Evolutionary conservation across 1,140 invertebrate species (phyloP).

Genomic region (Lordiphosa collinella): DNA sequence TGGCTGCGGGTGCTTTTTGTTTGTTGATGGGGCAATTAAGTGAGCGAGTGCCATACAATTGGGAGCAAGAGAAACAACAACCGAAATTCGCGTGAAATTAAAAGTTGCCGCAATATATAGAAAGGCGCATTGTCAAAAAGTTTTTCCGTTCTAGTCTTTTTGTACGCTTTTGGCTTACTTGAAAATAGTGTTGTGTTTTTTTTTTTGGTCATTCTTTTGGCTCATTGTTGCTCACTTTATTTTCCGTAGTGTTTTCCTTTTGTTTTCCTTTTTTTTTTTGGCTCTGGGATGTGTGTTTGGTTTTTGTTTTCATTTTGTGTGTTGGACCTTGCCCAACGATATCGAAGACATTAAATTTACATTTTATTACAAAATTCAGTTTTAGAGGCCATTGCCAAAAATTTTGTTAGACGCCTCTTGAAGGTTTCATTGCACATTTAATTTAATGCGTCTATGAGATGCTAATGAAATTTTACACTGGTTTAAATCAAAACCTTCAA

Average conservation of each 20-base stretch:
- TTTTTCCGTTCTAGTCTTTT: constrained; percentile 44
- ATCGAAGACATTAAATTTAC: constrained; percentile 43
- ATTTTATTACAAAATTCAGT: constrained; percentile 43
- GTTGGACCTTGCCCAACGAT: constrained; percentile 20
- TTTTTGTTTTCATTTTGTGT: constrained; percentile 4
- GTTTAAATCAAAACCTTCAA: too few relatives aligned
- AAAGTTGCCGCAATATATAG: constrained; percentile 48
- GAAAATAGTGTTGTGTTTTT: constrained; percentile 43
- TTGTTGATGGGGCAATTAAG: constrained; percentile 49
- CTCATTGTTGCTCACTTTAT: constrained; percentile 30
- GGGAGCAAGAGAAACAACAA: constrained; percentile 7
- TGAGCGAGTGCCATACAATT: constrained; percentile 19
- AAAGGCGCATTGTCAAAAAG: constrained; percentile 47
- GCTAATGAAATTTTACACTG: not conserved
- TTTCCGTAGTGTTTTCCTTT: constrained; percentile 13
- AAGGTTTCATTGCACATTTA: constrained; percentile 36
- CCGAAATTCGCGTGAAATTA: constrained; percentile 48
- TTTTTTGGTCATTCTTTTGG: constrained; percentile 18
- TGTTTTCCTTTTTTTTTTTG: constrained; percentile 10
- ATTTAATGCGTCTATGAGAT: constrained; percentile 16
- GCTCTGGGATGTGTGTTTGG: not conserved
- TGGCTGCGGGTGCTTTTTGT: constrained; percentile 19
- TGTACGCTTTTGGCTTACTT: constrained; percentile 31
- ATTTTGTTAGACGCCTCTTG: constrained; percentile 9
- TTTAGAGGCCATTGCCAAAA: constrained; percentile 31